phyloP scores from a whole-genome alignment of 2,797 vertebrate genomes.

The Enteromius trimaculatus region DNA sequence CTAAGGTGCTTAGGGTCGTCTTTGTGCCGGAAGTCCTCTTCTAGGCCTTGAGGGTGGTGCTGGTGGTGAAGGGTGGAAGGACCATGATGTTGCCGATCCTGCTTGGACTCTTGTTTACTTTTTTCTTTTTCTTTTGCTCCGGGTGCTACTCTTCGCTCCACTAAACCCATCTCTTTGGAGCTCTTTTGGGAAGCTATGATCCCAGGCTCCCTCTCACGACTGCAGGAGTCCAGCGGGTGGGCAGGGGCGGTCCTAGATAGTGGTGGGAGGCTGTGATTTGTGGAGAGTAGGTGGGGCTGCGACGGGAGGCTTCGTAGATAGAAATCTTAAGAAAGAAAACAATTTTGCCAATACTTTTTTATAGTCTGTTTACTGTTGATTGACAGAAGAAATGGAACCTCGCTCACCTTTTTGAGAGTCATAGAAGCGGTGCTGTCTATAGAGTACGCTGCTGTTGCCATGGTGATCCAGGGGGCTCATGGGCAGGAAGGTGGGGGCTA shows the following conservation, averaged over 20 bases:
- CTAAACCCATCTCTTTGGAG: slow-evolving; percentile 70
- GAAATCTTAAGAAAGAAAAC: slow-evolving; percentile 81
- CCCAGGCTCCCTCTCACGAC: slow-evolving; percentile 84
- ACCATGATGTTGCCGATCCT: slow-evolving; percentile 75
- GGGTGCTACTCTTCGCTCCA: slow-evolving; percentile 74
- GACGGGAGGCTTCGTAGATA: slow-evolving; percentile 93
- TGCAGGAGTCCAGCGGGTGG: slow-evolving; percentile 87
- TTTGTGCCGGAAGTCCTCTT: slow-evolving; percentile 82
- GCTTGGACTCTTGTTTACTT: slow-evolving; percentile 78
- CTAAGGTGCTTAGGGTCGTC: slow-evolving; percentile 83
- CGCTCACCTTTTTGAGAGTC: slow-evolving; percentile 92
- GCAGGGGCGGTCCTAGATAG: slow-evolving; percentile 82
- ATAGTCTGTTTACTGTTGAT: slow-evolving; percentile 44
- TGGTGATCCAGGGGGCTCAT: slow-evolving; percentile 99
- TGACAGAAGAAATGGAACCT: slow-evolving; percentile 28
- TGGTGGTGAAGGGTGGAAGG: slow-evolving; percentile 69
- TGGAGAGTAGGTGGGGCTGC: slow-evolving; percentile 87
- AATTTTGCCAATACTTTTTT: background rate
- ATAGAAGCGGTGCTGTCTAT: slow-evolving; percentile 96
- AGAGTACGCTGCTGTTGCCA: slow-evolving; percentile 91
- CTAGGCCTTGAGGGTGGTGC: slow-evolving; percentile 68
- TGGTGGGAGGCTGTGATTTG: slow-evolving; percentile 87
- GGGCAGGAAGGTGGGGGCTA: slow-evolving; percentile 95
- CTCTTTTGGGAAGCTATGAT: slow-evolving; percentile 77
- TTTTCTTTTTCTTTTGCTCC: slow-evolving; percentile 85